Evolutionary conservation across 2,797 vertebrate genomes (phyloP).

Genomic region (Masticophis lateralis): DNA sequence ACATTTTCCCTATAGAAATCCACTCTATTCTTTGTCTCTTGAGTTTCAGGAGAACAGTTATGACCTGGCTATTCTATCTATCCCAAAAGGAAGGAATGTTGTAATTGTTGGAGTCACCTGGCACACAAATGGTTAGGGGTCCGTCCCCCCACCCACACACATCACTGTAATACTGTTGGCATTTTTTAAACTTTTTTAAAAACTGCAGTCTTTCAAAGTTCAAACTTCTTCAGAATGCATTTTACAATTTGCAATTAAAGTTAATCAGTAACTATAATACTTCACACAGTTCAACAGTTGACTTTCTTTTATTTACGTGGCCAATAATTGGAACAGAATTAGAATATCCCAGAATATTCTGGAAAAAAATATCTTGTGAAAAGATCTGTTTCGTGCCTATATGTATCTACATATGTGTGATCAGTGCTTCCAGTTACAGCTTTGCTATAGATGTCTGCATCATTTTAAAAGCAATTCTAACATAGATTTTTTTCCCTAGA

Average conservation of each 20-base stretch:
- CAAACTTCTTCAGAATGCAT: neutral
- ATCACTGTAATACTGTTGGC: neutral
- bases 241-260: neutral
- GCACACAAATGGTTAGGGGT: neutral
- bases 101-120: neutral
- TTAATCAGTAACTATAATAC: neutral
- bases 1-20: neutral
- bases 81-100: neutral
- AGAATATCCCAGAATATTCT: neutral
- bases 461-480: neutral
- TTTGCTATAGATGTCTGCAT: neutral
- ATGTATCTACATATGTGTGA: neutral
- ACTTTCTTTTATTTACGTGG: neutral
- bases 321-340: neutral
- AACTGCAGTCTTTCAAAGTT: neutral
- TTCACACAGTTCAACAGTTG: neutral
- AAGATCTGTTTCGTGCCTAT: neutral
- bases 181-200: neutral
- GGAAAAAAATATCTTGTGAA: neutral
- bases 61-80: neutral
- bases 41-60: neutral
- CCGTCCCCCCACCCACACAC: rapidly evolving
- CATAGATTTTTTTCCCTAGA: constrained; percentile 70
- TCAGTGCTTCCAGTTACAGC: neutral
- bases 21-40: neutral